phyloP scores from a whole-genome alignment of 2,888 invertebrate species.

The Laspeyria flexula region DNA sequence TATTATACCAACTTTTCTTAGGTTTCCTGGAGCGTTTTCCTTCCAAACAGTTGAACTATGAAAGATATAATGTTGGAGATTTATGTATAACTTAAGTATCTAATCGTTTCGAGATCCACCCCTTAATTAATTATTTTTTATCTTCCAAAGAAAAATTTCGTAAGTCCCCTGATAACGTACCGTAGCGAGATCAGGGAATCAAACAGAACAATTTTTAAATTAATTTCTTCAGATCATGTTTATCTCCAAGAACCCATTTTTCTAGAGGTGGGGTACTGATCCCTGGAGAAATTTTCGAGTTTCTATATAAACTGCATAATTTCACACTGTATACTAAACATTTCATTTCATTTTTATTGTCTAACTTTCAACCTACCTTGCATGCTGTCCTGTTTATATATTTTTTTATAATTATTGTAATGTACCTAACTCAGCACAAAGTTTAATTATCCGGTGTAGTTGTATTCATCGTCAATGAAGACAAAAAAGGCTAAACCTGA shows the following conservation, averaged over 20 bases:
- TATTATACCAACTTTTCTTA: too few species aligned
- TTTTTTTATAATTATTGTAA: too few species aligned
- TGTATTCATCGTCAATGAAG: too few species aligned
- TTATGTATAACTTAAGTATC: not conserved
- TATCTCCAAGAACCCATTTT: conserved; percentile 40
- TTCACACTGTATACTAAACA: conserved; percentile 22
- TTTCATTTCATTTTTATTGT: conserved; percentile 21
- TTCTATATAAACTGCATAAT: conserved; percentile 42
- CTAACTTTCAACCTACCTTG: too few species aligned
- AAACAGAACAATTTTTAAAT: conserved; percentile 31
- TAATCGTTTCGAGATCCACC: not conserved
- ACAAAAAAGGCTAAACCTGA: too few species aligned
- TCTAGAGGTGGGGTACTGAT: conserved; percentile 29
- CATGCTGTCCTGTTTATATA: too few species aligned
- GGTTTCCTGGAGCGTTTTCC: too few species aligned
- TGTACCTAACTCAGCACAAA: too few species aligned
- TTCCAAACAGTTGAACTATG: too few species aligned
- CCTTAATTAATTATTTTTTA: not conserved
- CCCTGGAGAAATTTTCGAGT: conserved; percentile 43
- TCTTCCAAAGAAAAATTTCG: not conserved
- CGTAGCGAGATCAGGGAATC: conserved; percentile 16
- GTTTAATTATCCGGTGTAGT: too few species aligned
- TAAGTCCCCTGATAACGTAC: conserved; percentile 18
- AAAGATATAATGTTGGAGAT: not conserved
- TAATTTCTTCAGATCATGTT: conserved; percentile 42